Conservation (phyloP, 2,888 invertebrate species). For the Amphiduros pacificus region DNA sequence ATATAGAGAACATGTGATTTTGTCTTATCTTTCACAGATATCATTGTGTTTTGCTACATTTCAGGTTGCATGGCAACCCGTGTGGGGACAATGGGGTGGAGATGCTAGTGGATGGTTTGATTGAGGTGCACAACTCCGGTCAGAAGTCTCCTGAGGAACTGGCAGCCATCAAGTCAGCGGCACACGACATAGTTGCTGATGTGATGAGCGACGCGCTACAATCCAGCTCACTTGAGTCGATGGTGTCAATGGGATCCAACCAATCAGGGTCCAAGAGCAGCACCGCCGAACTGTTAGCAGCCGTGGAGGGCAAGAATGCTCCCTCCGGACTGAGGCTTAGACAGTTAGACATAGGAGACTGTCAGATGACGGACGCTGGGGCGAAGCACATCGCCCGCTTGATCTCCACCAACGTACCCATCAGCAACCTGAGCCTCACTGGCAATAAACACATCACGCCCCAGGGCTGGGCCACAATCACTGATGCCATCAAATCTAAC, state of each 20-base stretch:
- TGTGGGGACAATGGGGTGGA: slow-evolving; percentile 43
- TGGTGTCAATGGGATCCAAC: slow-evolving; percentile 13
- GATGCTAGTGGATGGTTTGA: slow-evolving; percentile 34
- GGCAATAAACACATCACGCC: slow-evolving; percentile 37
- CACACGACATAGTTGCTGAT: slow-evolving; percentile 9
- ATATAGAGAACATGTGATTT: no score
- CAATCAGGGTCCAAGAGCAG: neutral
- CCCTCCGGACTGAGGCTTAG: slow-evolving; percentile 25
- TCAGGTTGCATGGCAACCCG: slow-evolving; percentile 44
- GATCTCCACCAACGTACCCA: slow-evolving; percentile 35
- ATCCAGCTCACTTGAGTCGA: slow-evolving; percentile 15
- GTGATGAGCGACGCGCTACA: slow-evolving; percentile 7
- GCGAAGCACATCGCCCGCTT: slow-evolving; percentile 36
- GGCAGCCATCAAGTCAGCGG: neutral
- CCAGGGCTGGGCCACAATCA: slow-evolving; percentile 43
- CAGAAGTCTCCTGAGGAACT: slow-evolving; percentile 1
- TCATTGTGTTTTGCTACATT: slow-evolving; percentile 6
- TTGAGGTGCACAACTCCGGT: slow-evolving; percentile 5
- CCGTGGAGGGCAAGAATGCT: slow-evolving; percentile 2
- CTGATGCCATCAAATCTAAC: slow-evolving; percentile 41
- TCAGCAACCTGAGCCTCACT: slow-evolving; percentile 40
- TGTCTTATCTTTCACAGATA: no score
- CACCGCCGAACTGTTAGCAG: slow-evolving; percentile 7
- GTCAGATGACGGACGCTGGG: slow-evolving; percentile 38
- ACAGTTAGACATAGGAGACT: slow-evolving; percentile 45